Conservation (phyloP, 2,888 invertebrate genomes). For the Philereme transversata region DNA sequence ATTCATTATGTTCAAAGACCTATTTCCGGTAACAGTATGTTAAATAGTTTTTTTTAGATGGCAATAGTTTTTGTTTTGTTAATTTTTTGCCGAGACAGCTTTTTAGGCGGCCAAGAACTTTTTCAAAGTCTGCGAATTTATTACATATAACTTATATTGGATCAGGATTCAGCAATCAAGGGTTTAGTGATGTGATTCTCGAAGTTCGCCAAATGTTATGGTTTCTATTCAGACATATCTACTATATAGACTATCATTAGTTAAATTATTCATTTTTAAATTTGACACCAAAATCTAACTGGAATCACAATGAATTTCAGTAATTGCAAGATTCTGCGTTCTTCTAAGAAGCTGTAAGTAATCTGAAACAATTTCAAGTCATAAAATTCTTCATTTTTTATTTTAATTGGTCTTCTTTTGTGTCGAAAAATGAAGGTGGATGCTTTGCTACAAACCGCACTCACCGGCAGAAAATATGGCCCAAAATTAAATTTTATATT, state of each 20-base stretch:
- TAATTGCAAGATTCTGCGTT: conserved; percentile 26
- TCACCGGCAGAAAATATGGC: too few relatives aligned
- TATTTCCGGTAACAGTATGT: too few relatives aligned
- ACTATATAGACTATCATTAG: too few relatives aligned
- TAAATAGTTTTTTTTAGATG: conserved; percentile 5
- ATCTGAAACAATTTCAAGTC: too few relatives aligned
- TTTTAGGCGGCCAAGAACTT: conserved; percentile 28
- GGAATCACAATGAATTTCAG: conserved; percentile 19
- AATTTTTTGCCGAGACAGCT: conserved; percentile 16
- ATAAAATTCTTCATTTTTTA: too few relatives aligned
- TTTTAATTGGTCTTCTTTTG: too few relatives aligned
- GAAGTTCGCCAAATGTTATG: conserved; percentile 18
- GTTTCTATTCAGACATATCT: conserved; percentile 2
- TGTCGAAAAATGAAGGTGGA: too few relatives aligned
- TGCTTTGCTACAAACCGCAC: too few relatives aligned
- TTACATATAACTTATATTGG: too few relatives aligned
- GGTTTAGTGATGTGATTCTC: neutral
- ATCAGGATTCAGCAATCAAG: neutral
- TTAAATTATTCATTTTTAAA: conserved; percentile 22
- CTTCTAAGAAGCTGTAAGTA: conserved; percentile 17
- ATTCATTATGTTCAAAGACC: too few relatives aligned
- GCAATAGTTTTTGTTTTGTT: conserved; percentile 15
- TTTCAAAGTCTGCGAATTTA: neutral
- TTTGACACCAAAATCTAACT: conserved; percentile 15
- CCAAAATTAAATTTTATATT: too few relatives aligned